Evolutionary conservation across 2,888 invertebrate genomes (phyloP), one percentile per base, ranked within the genome.

Genomic region (Cephalotes varians): DNA sequence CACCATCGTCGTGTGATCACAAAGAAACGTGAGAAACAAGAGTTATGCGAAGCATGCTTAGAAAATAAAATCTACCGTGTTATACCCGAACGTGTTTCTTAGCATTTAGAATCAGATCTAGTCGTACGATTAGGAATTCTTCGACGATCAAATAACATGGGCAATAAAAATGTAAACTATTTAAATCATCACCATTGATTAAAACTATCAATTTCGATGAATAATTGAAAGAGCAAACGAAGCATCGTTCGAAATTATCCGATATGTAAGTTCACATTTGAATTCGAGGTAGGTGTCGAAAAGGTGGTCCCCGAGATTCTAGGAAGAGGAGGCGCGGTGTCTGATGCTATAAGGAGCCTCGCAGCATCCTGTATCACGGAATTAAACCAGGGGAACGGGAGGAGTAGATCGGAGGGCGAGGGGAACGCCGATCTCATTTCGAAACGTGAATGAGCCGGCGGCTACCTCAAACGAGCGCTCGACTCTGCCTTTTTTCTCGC

Each of bases 401-500:
- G 44, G 18, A 15, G 54, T n/a, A 54, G 83, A 83, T 72, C 83
- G 58, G 56, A 58, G 60, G 81, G 87, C 86, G 84, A 85, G 86
- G 85, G 85, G 76, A 86, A 85, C 84, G 86, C 87, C 92, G 92
- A 93, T 93, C 93, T 93, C 92, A 93, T 93, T 93, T 93, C 92
- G 93, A 93, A 93, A 93, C 92, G 91, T 93, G 94, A 94, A 94
- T 93, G 93, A 93, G 93, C 91, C 90, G 93, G 93, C 94, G 94
- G 94, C 93, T 92, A 93, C 93, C 94, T 94, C 94, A 94, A 94
- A 94, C 94, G 93, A 93, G 92, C 88, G 85, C 85, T 88, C 88
- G 86, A 73, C 83, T 73, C 81, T 83, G 86, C 85, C 85, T 89
- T 88, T 88, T 89, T 86, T 87, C 67, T 71, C 44, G 69, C 25